phyloP scores from a whole-genome alignment of 1,140 invertebrate species.

The Drosophila nebulosa region DNA sequence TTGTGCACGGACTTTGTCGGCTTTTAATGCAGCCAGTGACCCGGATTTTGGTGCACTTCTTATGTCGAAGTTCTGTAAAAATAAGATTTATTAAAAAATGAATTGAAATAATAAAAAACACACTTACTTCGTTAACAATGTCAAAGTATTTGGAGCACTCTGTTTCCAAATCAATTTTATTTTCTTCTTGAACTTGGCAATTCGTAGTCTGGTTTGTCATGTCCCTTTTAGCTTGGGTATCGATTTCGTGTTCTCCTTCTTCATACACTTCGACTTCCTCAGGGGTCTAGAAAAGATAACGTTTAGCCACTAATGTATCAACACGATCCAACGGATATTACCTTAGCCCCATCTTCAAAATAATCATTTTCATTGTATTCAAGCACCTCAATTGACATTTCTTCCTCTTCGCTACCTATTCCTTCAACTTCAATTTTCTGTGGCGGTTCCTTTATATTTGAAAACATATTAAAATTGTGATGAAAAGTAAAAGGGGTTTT shows the following conservation, averaged over 20 bases:
- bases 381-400: constrained; percentile 3
- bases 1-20: constrained; percentile 31
- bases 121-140: not conserved
- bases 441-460: not conserved
- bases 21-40: constrained; percentile 19
- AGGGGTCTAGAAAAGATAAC: not conserved
- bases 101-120: not conserved
- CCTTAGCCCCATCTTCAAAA: not conserved
- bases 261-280: not conserved
- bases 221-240: not conserved
- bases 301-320: not conserved
- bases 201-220: not conserved
- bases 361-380: not conserved
- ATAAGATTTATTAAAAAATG: not conserved
- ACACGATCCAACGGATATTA: not conserved
- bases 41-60: constrained; percentile 11
- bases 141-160: constrained; percentile 5
- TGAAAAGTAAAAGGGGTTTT: accelerated
- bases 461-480: not conserved
- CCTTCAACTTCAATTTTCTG: not conserved
- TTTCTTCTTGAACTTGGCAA: not conserved
- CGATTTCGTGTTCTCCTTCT: not conserved
- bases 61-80: constrained; percentile 8
- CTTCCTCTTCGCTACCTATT: not conserved
- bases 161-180: not conserved